Conservation (phyloP, 2,797 vertebrate species). For the Platyrinchus mystaceus region DNA sequence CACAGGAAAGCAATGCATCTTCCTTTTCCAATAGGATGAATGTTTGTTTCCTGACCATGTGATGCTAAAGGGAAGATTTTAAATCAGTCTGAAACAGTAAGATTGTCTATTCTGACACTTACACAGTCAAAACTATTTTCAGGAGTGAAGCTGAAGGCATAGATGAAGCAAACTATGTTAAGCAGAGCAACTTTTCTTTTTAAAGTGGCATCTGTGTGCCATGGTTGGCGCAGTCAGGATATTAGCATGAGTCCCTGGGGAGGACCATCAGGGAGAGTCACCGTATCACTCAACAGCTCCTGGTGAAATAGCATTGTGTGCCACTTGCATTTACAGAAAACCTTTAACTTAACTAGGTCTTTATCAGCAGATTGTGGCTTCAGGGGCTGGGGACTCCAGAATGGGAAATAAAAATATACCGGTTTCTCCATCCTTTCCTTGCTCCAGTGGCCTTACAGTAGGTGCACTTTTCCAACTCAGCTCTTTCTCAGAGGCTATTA, state of each 20-base stretch:
- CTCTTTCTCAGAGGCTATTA: constrained; percentile 14
- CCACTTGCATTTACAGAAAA: neutral
- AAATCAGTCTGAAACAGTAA: neutral
- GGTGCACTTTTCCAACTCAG: neutral
- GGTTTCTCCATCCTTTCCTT: neutral
- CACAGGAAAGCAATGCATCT: constrained; percentile 7
- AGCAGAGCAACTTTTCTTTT: neutral
- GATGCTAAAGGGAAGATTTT: constrained; percentile 24
- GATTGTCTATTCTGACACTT: neutral
- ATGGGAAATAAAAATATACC: neutral
- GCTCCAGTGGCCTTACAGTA: neutral
- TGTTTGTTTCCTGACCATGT: neutral
- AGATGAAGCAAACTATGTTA: neutral
- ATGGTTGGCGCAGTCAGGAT: neutral
- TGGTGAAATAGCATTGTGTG: neutral
- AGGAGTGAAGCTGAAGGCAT: neutral
- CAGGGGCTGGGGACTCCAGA: neutral
- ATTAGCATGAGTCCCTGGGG: neutral
- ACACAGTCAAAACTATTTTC: neutral
- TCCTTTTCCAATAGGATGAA: constrained; percentile 13
- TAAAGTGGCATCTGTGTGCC: neutral
- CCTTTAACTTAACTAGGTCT: neutral
- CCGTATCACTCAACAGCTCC: neutral
- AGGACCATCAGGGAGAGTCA: neutral
- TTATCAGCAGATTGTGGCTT: neutral